Percentiles rank a stretch among this genome's conserved stretches.
Evolutionary conservation across 2,113 vertebrate species (phyloP).

Genomic region (Chloroceryle aenea): DNA sequence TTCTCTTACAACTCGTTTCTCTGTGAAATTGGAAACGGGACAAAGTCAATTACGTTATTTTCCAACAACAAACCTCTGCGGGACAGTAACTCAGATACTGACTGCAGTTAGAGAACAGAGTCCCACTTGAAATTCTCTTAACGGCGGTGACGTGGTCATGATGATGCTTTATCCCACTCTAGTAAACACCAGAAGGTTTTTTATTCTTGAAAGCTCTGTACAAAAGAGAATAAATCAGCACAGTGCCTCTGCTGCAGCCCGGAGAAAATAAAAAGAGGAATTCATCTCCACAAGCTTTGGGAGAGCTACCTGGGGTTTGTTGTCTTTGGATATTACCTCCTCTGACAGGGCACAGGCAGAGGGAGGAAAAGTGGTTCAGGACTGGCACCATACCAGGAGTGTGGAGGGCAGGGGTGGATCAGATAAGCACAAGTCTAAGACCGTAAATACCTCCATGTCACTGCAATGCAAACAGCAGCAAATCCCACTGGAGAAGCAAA

Average conservation of each 20-base stretch:
- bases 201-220: background rate
- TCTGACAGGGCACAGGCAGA: background rate
- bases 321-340: background rate
- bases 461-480: background rate
- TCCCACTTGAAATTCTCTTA: background rate
- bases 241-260: background rate
- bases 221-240: background rate
- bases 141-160: background rate
- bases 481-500: slow-evolving; percentile 3
- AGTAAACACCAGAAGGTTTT: background rate
- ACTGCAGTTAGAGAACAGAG: background rate
- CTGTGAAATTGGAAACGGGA: slow-evolving; percentile 29
- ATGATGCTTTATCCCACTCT: background rate
- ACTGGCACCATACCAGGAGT: background rate
- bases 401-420: slow-evolving; percentile 26
- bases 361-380: background rate
- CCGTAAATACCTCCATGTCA: slow-evolving; percentile 25
- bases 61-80: slow-evolving; percentile 14
- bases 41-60: slow-evolving; percentile 45
- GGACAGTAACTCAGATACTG: slow-evolving; percentile 18
- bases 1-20: background rate
- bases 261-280: background rate
- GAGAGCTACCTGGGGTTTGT: background rate
- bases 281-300: background rate
- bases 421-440: slow-evolving; percentile 32